Percentiles rank a stretch among this genome's conserved stretches.
These are phyloP conservation scores for Sympetrum striolatum DNA, from an alignment of 2,888 invertebrate genomes.

Conservation along the genomic window DNA sequence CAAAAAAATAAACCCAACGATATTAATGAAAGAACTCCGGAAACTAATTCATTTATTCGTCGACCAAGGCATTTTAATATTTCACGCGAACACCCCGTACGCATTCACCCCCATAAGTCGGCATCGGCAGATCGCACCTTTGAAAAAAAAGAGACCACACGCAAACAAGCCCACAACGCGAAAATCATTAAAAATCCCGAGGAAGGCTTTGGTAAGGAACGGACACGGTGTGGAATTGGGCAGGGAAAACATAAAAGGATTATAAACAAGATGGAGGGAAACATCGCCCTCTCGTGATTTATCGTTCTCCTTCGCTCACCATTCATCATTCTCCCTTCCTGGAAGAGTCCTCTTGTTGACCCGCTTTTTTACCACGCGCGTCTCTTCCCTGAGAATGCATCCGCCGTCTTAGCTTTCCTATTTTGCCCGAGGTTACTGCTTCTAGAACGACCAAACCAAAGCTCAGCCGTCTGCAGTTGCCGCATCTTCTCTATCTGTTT, in stretches of 20 bases:
- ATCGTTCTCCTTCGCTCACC: background rate
- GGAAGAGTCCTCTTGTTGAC: background rate
- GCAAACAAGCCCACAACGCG: background rate
- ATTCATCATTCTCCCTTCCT: slow-evolving; percentile 17
- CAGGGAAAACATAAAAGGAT: slow-evolving; percentile 1
- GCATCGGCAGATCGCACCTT: background rate
- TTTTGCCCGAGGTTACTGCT: background rate
- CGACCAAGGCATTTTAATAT: background rate
- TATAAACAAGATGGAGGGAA: slow-evolving; percentile 4
- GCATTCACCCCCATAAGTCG: background rate
- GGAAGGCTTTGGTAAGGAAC: background rate
- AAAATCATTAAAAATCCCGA: background rate
- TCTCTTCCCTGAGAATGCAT: background rate
- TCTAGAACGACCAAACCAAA: background rate
- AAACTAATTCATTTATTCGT: slow-evolving; percentile 22
- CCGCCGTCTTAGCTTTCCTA: background rate
- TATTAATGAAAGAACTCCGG: slow-evolving; percentile 2
- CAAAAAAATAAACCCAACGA: background rate
- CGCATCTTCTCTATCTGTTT: background rate
- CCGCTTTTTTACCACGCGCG: background rate
- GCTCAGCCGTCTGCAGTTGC: background rate
- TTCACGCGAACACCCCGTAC: slow-evolving; percentile 1
- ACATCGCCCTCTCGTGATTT: slow-evolving; percentile 9
- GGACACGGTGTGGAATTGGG: background rate
- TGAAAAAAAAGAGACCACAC: background rate